Base-by-base conservation (phyloP, 2,113 vertebrate species). In the Neopipo cinnamomea region DNA sequence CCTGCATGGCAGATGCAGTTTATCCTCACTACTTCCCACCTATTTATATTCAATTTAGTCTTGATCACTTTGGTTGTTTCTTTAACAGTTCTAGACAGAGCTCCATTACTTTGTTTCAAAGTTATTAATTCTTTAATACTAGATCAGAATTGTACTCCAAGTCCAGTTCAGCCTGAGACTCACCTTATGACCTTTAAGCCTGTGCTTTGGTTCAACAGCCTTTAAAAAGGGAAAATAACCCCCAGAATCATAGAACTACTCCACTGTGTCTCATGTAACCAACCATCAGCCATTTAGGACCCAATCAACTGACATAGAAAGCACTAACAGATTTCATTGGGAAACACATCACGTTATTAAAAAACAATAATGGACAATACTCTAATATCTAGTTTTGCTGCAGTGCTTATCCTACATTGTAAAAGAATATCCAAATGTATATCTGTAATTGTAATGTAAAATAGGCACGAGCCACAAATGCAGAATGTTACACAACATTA, bases 401-500 rank as follows among this genome's bases (percentile, higher is more conserved):
- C 50, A 33, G 23, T 61, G 23, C 42, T 52, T 21, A 22, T 22
- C 22, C n/a, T 22, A 12, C 5, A 13, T 44, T 28, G 33, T n/a
- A 27, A 31, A 44, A 73, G 49, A 78, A 1, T 9, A 73, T 39
- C n/a, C 8, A 35, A 63, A 68, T 8, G 28, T 17, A 7, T 8
- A 35, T 7, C 37, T 2, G 1, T 33, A 68, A 61, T 1, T 24
- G 8, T 5, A 18, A 46, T 1, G 42, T 35, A 11, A 42, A 58
- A 33, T 4, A 77, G 37, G 27, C 52, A 58, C 5, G 5, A 86
- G 30, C 31, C 68, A 42, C 61, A 52, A n/a, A 75, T 2, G 27
- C 24, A 0, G 1, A 6, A 0, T 20, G 55, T 58, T 68, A 52
- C 14, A 66, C 35, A 88, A 55, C 41, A 72, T 41, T 73, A 89